Evolutionary conservation across 2,797 vertebrate genomes (phyloP).

Genomic region (Okamejei kenojei): DNA sequence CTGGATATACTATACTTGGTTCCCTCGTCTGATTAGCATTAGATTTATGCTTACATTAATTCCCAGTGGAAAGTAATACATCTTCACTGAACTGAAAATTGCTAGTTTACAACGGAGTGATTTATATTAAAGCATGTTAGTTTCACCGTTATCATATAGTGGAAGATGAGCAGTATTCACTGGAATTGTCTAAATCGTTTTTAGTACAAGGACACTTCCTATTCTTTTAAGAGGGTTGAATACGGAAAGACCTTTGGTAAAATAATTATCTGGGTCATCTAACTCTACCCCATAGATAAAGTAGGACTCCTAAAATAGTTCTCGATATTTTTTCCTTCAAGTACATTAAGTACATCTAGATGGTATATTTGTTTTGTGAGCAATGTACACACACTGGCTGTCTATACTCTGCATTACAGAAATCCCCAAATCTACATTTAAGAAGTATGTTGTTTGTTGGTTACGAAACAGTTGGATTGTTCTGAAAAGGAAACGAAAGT

Average conservation of each 20-base stretch:
- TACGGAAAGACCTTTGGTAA: too few species aligned
- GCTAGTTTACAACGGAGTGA: neutral
- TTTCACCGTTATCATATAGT: neutral
- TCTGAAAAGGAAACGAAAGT: neutral
- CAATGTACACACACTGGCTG: neutral
- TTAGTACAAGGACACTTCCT: neutral
- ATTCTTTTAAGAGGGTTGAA: neutral
- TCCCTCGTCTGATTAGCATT: too few species aligned
- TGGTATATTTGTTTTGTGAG: too few species aligned
- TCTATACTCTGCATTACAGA: neutral
- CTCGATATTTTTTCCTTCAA: too few species aligned
- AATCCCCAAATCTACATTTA: too few species aligned
- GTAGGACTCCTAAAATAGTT: too few species aligned
- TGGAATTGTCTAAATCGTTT: neutral
- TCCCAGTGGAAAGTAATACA: neutral
- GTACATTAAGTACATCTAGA: too few species aligned
- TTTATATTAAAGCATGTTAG: neutral
- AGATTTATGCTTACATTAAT: too few species aligned
- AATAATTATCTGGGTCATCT: too few species aligned
- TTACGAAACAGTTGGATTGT: neutral
- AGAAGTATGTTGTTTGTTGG: too few species aligned
- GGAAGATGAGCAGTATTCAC: neutral
- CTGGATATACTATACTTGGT: too few species aligned
- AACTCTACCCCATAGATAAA: too few species aligned
- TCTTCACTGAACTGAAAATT: neutral